phyloP scores from a whole-genome alignment of 2,113 vertebrate species.

The Erythrolamprus reginae region DNA sequence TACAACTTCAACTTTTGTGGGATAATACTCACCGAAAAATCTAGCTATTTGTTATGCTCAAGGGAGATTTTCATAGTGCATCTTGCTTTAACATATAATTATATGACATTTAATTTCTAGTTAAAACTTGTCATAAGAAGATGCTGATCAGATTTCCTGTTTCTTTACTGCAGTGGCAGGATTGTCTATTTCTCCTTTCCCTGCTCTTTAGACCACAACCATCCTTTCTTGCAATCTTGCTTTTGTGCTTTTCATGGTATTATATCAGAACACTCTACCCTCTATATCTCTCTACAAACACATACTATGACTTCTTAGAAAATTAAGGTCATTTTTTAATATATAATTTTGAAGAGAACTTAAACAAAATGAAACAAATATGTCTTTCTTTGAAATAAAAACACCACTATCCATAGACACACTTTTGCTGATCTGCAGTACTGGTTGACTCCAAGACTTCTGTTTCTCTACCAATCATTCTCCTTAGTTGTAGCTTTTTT shows the following conservation, averaged over 20 bases:
- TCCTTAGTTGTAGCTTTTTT: not conserved
- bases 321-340: not conserved
- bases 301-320: not conserved
- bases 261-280: not conserved
- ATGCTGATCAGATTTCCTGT: not conserved
- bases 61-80: not conserved
- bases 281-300: not conserved
- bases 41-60: not conserved
- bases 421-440: not conserved
- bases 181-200: not conserved
- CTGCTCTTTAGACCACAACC: not conserved
- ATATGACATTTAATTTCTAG: not conserved
- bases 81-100: not conserved
- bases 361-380: not conserved
- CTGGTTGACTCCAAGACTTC: not conserved
- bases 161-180: not conserved
- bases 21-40: not conserved
- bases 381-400: not conserved
- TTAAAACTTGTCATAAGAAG: not conserved
- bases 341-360: not conserved
- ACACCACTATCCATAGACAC: not conserved
- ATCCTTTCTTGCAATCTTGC: not conserved
- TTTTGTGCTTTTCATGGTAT: not conserved
- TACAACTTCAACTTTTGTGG: not conserved
- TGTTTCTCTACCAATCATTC: not conserved